Evolutionary conservation across 2,113 vertebrate genomes (phyloP).

Genomic region (Lynx canadensis): DNA sequence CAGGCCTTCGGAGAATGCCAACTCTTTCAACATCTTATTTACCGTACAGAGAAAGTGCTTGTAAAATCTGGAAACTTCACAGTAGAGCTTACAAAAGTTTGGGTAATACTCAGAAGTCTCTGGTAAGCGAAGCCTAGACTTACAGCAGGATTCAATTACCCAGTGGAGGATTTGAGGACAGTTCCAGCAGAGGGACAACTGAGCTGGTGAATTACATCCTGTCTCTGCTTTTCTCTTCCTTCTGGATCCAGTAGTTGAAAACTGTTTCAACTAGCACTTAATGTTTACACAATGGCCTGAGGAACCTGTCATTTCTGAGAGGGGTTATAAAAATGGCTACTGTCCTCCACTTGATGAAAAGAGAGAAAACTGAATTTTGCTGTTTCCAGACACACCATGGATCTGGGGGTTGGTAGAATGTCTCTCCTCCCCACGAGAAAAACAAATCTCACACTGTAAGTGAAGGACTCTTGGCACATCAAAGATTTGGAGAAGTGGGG

Average conservation of each 20-base stretch:
- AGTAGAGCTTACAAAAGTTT: constrained; percentile 5
- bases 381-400: background rate
- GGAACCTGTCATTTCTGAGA: background rate
- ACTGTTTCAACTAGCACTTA: background rate
- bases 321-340: background rate
- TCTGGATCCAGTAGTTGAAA: background rate
- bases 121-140: constrained; percentile 57
- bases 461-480: background rate
- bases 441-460: background rate
- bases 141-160: constrained; percentile 60
- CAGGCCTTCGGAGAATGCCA: constrained; percentile 62
- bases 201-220: background rate
- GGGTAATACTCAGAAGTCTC: accelerated
- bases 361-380: background rate
- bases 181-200: constrained; percentile 22
- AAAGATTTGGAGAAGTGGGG: no score
- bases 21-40: constrained; percentile 74
- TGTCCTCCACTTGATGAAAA: background rate
- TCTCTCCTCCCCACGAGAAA: background rate
- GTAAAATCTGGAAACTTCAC: constrained; percentile 61
- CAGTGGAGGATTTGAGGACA: constrained; percentile 50
- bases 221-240: background rate
- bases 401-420: background rate
- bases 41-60: constrained; percentile 15
- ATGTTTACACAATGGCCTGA: background rate